Base-by-base conservation (phyloP, 2,797 vertebrate species). In the Gymnoscopelus braueri region DNA sequence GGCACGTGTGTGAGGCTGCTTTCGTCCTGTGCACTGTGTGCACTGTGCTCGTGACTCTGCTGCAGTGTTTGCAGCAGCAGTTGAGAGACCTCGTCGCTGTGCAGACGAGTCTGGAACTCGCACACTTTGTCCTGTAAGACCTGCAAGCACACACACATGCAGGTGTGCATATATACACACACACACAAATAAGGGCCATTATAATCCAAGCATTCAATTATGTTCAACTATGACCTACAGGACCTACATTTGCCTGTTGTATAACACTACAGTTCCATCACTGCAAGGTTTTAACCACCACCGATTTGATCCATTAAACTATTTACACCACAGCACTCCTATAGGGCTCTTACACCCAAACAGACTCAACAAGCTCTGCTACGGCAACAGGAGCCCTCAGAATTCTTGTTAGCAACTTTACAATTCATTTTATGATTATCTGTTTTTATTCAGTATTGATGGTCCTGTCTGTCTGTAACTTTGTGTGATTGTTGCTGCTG, bases 41-140 rank as follows among this genome's bases (percentile, higher is more conserved):
- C 2, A 56, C 62, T 75, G 3, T 53, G 60, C 3, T 64, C 0
- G 0, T 9, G 87, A 50, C 35, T 61, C 69, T 83, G 80, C 73
- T 84, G 83, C 72, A 86, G 84, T 63, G 76, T 82, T 82, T 91
- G 89, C 4, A 84, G 61, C 67, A 87, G 87, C 49, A 86, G 80
- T 59, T 80, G 87, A 0, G 87, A 58, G 23, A 84, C 78, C 77
- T 95, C 95, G 62, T 94, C 92, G 35, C 78, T 82, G 39, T 77
- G 86, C 71, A 94, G 88, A 72, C 91, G 92, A 68, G 93, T 83
- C 79, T 94, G 92, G 81, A 88, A 80, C 77, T 84, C 82, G 26
- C 69, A 78, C 29, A 88, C 83, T 73, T 86, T 84, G 63, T 88
- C 83, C 81, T 87, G 85, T 23, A 89, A 69, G 3, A 80, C 82